Evolutionary conservation across 2,797 vertebrate species (phyloP).

Genomic region (Monodelphis domestica): DNA sequence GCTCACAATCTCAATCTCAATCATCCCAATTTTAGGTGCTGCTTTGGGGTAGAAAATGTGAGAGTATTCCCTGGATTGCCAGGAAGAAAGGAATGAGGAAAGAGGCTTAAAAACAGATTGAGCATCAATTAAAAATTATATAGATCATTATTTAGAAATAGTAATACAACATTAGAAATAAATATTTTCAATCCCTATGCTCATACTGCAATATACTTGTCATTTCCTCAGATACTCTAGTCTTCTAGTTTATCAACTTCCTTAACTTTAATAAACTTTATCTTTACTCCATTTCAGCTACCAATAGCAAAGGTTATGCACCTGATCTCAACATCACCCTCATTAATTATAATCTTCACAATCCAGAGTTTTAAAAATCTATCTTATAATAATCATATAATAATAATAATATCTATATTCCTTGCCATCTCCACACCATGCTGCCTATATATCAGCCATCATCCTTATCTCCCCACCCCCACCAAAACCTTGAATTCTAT

Average conservation of each 20-base stretch:
- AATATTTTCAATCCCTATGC: no score
- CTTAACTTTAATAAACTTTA: neutral
- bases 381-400: neutral
- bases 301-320: neutral
- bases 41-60: no score
- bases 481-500: neutral
- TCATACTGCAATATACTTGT: neutral
- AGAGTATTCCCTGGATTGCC: no score
- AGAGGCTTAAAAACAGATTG: no score
- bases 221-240: neutral
- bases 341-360: neutral
- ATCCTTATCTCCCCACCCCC: neutral
- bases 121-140: no score
- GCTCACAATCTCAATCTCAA: no score
- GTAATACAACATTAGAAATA: no score
- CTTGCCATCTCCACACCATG: neutral
- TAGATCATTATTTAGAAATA: no score
- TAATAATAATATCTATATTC: neutral
- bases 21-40: no score
- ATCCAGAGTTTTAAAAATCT: neutral
- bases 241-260: neutral
- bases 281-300: neutral
- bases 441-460: neutral
- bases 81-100: no score
- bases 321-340: neutral